Percentiles rank a stretch among this genome's conserved stretches.
Evolutionary conservation across 1,140 invertebrate genomes (phyloP).

Genomic region (Euura saliciscinereae): DNA sequence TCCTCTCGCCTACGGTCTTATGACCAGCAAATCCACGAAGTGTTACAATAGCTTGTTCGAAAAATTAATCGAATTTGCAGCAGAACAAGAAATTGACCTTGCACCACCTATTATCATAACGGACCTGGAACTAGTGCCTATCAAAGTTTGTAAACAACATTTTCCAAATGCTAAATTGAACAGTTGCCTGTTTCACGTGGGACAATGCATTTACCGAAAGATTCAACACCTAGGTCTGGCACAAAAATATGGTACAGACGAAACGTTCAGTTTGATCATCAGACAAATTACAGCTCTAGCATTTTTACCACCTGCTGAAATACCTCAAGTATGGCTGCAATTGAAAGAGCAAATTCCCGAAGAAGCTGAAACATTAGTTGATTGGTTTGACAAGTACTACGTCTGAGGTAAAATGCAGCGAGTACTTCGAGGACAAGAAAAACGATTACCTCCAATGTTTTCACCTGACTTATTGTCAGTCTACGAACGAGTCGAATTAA

Average conservation of each 20-base stretch:
- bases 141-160: slow-evolving; percentile 4
- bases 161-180: slow-evolving; percentile 1
- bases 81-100: slow-evolving; percentile 11
- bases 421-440: no score
- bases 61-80: slow-evolving; percentile 6
- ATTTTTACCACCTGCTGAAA: slow-evolving; percentile 4
- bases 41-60: slow-evolving; percentile 9
- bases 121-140: slow-evolving; percentile 5
- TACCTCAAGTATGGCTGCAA: slow-evolving; percentile 1
- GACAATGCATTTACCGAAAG: slow-evolving; percentile 12
- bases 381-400: slow-evolving; percentile 11
- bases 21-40: slow-evolving; percentile 7
- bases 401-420: background rate
- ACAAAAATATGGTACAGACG: slow-evolving; percentile 8
- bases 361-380: slow-evolving; percentile 6
- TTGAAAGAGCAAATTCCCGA: slow-evolving; percentile 1
- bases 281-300: slow-evolving; percentile 15
- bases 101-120: slow-evolving; percentile 9
- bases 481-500: no score
- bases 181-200: slow-evolving; percentile 7
- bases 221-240: slow-evolving; percentile 6
- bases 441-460: no score
- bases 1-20: slow-evolving; percentile 6
- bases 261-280: slow-evolving; percentile 14
- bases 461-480: no score